Conservation (phyloP, 2,797 vertebrate species). For the Urosaurus nigricauda region DNA sequence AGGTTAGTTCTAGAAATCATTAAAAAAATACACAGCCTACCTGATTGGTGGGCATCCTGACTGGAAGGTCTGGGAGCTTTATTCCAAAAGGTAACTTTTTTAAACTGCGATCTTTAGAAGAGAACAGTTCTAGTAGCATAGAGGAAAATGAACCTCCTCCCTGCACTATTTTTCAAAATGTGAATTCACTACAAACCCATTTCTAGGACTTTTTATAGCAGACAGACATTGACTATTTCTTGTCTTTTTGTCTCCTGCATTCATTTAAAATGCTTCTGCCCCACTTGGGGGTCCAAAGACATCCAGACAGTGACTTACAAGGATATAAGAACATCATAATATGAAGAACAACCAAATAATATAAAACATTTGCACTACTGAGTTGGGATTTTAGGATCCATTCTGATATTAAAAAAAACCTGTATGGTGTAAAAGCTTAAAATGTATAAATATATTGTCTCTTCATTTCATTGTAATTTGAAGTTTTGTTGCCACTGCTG, state of each 20-base stretch:
- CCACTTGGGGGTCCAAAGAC: not conserved
- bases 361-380: not conserved
- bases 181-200: no score
- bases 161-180: no score
- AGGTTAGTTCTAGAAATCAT: no score
- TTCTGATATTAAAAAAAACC: not conserved
- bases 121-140: no score
- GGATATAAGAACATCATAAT: not conserved
- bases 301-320: not conserved
- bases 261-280: not conserved
- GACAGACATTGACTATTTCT: not conserved
- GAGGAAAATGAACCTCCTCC: no score
- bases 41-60: no score
- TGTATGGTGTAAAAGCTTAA: not conserved
- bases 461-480: not conserved
- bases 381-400: not conserved
- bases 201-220: not conserved
- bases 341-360: not conserved
- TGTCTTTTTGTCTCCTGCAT: not conserved
- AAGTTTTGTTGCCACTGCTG: not conserved
- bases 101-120: not conserved
- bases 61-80: no score
- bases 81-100: not conserved
- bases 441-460: not conserved
- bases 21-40: no score